Evolutionary conservation across 1,140 invertebrate species (phyloP), one percentile per base, ranked within the genome.

Genomic region (Portunus trituberculatus): DNA sequence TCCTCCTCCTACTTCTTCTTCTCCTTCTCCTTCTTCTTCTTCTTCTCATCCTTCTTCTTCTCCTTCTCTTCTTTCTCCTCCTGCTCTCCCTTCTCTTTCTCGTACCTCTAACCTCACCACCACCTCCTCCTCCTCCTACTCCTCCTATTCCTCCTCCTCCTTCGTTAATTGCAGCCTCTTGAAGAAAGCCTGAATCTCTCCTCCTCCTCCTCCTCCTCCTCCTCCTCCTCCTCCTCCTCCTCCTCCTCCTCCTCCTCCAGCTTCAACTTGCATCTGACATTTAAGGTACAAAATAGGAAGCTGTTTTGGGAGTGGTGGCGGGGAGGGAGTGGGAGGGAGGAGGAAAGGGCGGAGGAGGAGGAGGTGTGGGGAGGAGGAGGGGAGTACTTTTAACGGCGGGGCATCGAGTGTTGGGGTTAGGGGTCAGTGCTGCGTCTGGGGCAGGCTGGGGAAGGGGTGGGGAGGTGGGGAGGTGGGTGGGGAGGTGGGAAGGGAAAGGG

Each of bases 31-130:
- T 91, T 28, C 8, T 48, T 3, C 88, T 46, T 32, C 28, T 46
- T 45, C 88, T 90, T 32, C 48, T 46, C 48, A 32, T 90, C 88
- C 6, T 52, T 59, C 28, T 59, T 52, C 46, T 91, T 46, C 52
- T 52, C 52, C 46, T 91, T 52, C 52, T 52, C 29, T 46, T 91
- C 45, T 91, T 52, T 91, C 90, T 89, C 32, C 32, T 45, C 32
- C 87, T 89, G 3, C 45, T 45, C 45, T 31, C 32, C 32, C 45
- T 46, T 39, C 87, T 89, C 29, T 89, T 45, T 89, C 87, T 89
- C 32, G 29, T 45, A 31, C 83, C 10, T 32, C n/a, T 32, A 8
- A n/a, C 29, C 25, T 84, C 82, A 8, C 82, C 29, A n/a, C 48
- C 48, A 16, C 84, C 84, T 29, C 32, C 32, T 86, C 84, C 28